Percentiles rank a stretch among this genome's conserved stretches.
Evolutionary conservation across 2,888 invertebrate genomes (phyloP).

Genomic region (Yponomeuta cagnagella): DNA sequence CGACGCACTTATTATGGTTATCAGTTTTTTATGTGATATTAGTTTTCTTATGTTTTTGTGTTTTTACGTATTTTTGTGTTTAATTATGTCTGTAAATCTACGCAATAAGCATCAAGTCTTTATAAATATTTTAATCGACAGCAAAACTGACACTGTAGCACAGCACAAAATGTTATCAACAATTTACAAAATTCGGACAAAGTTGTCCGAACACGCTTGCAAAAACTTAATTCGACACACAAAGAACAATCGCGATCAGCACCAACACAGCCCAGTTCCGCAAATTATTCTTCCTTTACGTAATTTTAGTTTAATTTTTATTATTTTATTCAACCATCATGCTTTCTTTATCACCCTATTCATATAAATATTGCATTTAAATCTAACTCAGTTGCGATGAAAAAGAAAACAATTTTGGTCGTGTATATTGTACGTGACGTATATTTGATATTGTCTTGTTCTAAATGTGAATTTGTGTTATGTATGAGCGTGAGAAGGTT

Average conservation of each 20-base stretch:
- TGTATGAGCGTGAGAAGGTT: slow-evolving; percentile 49
- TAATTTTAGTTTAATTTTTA: slow-evolving; percentile 6
- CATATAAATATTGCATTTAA: slow-evolving; percentile 23
- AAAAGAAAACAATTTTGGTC: slow-evolving; percentile 74
- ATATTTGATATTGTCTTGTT: slow-evolving; percentile 68
- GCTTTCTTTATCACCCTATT: slow-evolving; percentile 39
- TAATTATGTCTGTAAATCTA: not conserved
- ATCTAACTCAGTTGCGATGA: slow-evolving; percentile 37
- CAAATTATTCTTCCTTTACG: slow-evolving; percentile 17
- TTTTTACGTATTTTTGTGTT: not conserved
- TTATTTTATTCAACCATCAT: slow-evolving; percentile 10
- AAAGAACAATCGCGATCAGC: slow-evolving; percentile 51
- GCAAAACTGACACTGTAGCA: slow-evolving; percentile 5
- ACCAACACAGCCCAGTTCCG: slow-evolving; percentile 44
- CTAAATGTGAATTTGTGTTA: slow-evolving; percentile 67
- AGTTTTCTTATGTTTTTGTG: not conserved
- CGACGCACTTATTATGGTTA: not conserved
- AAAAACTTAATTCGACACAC: slow-evolving; percentile 6
- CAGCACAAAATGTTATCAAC: not conserved
- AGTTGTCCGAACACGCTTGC: not conserved
- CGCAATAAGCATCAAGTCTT: not conserved
- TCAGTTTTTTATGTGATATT: not conserved
- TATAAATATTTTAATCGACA: not conserved
- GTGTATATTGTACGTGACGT: slow-evolving; percentile 62
- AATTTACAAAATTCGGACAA: not conserved